Evolutionary conservation across 1,140 invertebrate species (phyloP), one percentile per base, ranked within the genome.

Genomic region (Plutomurus gul): DNA sequence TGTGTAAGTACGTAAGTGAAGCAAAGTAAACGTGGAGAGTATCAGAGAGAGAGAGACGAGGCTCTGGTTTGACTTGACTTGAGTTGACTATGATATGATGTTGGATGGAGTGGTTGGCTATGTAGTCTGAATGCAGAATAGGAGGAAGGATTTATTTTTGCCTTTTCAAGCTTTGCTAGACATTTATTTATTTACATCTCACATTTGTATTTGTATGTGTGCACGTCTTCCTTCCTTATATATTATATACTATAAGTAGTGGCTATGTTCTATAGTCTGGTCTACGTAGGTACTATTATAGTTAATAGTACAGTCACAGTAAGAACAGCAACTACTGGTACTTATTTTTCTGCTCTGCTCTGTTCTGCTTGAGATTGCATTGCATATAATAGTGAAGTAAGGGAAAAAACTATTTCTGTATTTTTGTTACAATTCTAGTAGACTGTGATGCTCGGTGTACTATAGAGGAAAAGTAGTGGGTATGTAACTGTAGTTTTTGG

Each of bases 161-260:
- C 56, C 56, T 65, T 65, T 65, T 65, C 56, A 65, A 33, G 56
- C 56, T 65, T 65, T 65, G 36, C 56, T n/a, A 65, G 56, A 65
- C 56, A 65, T 65, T 65, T 65, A 65, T 65, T 65, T 65, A 65
- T 65, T 65, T 65, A 65, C 56, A 65, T 65, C 56, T 65, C 56
- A 1, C 56, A 33, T 65, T 65, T 65, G 27, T 65, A 33, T 65
- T 30, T 36, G 16, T 65, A 8, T 56, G 16, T 27, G n/a, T 18
- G 1, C 18, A 36, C 1, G 4, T 33, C 16, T 36, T 16, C 36
- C 56, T 36, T n/a, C n/a, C 51, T n/a, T 49, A 3, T 49, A 10
- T 43, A 47, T n/a, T 47, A 47, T n/a, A 47, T 47, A 47, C n/a
- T n/a, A n/a, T n/a, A n/a, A n/a, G n/a, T n/a, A n/a, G n/a, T n/a